Conservation (phyloP, 2,797 vertebrate genomes). For the Lagothrix lagotricha region DNA sequence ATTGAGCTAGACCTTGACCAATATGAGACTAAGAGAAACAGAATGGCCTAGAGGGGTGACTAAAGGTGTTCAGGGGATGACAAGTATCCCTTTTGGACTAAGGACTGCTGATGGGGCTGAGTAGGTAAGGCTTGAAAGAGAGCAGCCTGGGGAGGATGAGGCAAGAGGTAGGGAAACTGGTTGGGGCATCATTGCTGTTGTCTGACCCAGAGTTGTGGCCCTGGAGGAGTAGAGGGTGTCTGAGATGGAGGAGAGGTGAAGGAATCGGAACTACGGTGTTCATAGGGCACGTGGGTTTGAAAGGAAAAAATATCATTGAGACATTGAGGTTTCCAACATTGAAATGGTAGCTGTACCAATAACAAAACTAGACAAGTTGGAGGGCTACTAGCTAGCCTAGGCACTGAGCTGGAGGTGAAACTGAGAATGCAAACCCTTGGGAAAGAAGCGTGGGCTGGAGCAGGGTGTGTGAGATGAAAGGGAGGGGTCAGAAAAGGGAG, state of each 20-base stretch:
- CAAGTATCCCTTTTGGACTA: background rate
- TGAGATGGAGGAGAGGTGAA: background rate
- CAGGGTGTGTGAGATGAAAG: background rate
- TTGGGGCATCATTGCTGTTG: background rate
- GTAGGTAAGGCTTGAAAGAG: background rate
- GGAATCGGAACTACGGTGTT: background rate
- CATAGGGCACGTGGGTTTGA: background rate
- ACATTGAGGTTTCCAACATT: background rate
- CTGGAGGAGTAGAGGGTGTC: background rate
- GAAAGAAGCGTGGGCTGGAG: background rate
- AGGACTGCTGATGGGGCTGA: background rate
- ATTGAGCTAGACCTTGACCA: background rate
- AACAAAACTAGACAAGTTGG: background rate
- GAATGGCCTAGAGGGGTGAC: background rate
- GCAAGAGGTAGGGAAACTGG: background rate
- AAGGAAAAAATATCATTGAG: background rate
- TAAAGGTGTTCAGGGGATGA: background rate
- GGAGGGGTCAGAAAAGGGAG: background rate
- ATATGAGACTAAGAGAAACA: background rate
- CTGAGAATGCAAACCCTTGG: background rate
- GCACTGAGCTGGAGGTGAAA: background rate
- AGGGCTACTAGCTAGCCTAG: background rate
- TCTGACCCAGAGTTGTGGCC: background rate
- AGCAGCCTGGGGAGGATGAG: background rate
- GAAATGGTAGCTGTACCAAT: background rate